These are phyloP conservation scores for Nemapogon koenigi DNA, from an alignment of 2,888 invertebrate species.

Conservation along the genomic window DNA sequence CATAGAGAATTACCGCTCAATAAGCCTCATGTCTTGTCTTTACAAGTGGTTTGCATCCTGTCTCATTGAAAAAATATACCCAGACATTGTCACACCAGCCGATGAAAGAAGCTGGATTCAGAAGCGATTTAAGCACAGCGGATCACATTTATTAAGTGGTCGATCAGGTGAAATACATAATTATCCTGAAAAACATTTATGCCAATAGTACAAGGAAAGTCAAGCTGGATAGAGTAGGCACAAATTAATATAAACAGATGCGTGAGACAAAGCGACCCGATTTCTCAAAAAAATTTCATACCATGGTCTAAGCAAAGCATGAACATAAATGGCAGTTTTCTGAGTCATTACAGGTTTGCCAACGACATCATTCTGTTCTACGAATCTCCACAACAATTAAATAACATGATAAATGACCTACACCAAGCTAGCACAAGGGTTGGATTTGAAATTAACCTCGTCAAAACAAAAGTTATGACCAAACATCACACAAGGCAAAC, in stretches of 20 bases:
- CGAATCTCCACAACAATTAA: conserved; percentile 7
- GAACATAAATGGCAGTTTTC: conserved; percentile 5
- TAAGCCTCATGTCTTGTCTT: conserved; percentile 9
- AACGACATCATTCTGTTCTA: conserved; percentile 1
- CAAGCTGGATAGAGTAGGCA: neutral
- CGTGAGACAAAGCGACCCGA: neutral
- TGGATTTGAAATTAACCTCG: neutral
- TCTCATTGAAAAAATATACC: conserved; percentile 1
- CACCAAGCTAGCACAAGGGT: neutral
- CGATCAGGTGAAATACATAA: conserved; percentile 13
- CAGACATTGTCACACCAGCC: conserved; percentile 12
- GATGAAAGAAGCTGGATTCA: conserved; percentile 12
- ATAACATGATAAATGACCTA: neutral
- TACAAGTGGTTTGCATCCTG: neutral
- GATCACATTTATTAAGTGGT: conserved; percentile 12
- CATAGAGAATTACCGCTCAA: conserved; percentile 10
- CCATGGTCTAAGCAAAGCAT: conserved; percentile 8
- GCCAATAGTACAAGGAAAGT: conserved; percentile 1
- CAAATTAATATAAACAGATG: neutral
- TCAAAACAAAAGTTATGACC: conserved; percentile 3
- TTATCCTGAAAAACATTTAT: conserved; percentile 12
- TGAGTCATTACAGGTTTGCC: conserved; percentile 11
- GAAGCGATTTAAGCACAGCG: conserved; percentile 11
- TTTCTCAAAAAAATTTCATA: conserved; percentile 4
- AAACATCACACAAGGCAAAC: neutral